Evolutionary conservation across 2,113 vertebrate species (phyloP).

Genomic region (Periophthalmus modestus): DNA sequence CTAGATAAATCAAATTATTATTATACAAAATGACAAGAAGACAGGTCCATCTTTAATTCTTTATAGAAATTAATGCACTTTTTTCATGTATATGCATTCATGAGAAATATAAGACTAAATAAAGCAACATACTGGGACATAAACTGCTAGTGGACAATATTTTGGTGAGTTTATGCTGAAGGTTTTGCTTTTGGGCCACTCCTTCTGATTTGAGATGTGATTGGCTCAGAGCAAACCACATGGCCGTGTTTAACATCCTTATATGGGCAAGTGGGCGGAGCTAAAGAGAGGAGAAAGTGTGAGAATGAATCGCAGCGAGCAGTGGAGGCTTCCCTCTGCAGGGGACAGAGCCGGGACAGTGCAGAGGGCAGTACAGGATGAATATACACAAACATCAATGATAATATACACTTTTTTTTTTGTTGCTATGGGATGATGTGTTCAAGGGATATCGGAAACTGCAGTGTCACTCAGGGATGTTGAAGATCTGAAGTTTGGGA

Average conservation of each 20-base stretch:
- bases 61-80: no score
- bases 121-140: no score
- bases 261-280: conserved; percentile 73
- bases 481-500: not conserved
- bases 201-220: conserved; percentile 42
- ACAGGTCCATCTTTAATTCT: no score
- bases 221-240: conserved; percentile 82
- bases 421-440: conserved; percentile 10
- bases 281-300: conserved; percentile 41
- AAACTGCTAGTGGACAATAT: not conserved
- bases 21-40: no score
- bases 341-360: conserved; percentile 51
- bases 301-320: conserved; percentile 34
- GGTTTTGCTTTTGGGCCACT: conserved; percentile 38
- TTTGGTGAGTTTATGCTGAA: conserved; percentile 3
- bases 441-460: conserved; percentile 9
- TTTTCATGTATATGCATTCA: no score
- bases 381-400: not conserved
- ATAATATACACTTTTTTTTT: not conserved
- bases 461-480: conserved; percentile 5
- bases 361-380: not conserved
- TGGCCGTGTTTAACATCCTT: conserved; percentile 79
- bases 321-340: conserved; percentile 59
- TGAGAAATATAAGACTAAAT: no score
- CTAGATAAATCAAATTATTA: no score